Evolutionary conservation across 2,888 invertebrate genomes (phyloP), one percentile per base, ranked within the genome.

Genomic region (Aphodius granarius): DNA sequence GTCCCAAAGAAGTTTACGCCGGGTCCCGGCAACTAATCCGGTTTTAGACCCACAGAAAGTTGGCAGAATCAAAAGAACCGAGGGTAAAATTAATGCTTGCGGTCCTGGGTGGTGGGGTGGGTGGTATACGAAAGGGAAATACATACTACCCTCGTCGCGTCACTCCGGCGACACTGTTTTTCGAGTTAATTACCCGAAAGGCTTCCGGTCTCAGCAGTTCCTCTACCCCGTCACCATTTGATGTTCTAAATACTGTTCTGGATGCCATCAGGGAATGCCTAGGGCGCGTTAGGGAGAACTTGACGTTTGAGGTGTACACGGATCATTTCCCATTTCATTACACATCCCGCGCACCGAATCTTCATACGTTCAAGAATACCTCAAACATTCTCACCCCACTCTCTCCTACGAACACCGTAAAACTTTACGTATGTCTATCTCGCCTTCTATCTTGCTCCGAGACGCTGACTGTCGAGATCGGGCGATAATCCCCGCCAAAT

Each of bases 141-240:
- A 6, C 23, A 6, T 23, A 23, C 23, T 23, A 23, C 23, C 23
- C 23, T 23, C 23, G 23, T 23, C 43, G 43, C 43, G 43, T 43
- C 43, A 43, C 68, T 68, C 43, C 73, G 22, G 62, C 43, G 19
- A 18, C 66, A 19, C 66, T 66, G 68, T 73, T 73, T 73, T 73
- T 66, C 43, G 73, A 73, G 73, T 73, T 73, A 73, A 73, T 73
- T 73, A 73, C 73, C 73, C 73, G 66, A 73, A 73, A 73, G 68
- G 22, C 22, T 68, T 68, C 68, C 68, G 68, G 68, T 20, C 68
- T 22, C 68, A n/a, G 68, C 68, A 68, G 22, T 68, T 68, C 21
- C 43, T 13, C 6, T 9, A 23, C 43, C n/a, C 9, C 43, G 43
- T 43, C 43, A 43, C 43, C 43, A 43, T 43, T 43, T 43, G 43